These are phyloP conservation scores for Sebastes minor DNA, from an alignment of 2,797 vertebrate genomes.

Conservation along the genomic window DNA sequence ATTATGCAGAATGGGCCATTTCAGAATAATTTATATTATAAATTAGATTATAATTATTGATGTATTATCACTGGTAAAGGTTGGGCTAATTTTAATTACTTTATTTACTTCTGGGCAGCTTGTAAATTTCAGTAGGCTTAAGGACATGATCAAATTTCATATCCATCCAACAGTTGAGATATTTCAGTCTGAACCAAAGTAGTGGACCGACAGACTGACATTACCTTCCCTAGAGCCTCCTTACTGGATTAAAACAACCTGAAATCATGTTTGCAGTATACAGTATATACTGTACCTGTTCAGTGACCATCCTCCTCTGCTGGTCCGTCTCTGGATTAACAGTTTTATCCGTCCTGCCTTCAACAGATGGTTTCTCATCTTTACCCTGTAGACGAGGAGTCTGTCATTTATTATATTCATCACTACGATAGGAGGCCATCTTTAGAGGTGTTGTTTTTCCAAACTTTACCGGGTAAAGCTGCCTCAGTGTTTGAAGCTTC, in stretches of 20 bases:
- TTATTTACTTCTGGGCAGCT: not conserved
- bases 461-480: conserved; percentile 56
- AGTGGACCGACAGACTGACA: not conserved
- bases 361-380: conserved; percentile 36
- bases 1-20: too few species aligned
- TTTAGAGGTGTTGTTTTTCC: not conserved
- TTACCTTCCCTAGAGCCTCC: not conserved
- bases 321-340: conserved; percentile 60
- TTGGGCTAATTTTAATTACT: not conserved
- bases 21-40: too few species aligned
- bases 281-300: conserved; percentile 81
- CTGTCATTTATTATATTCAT: not conserved
- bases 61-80: not conserved
- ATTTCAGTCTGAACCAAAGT: not conserved
- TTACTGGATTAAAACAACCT: not conserved
- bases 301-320: conserved; percentile 82
- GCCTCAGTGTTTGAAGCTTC: conserved; percentile 45
- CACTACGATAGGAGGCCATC: not conserved
- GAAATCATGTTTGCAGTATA: not conserved
- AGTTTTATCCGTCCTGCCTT: conserved; percentile 47
- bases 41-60: not conserved
- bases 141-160: not conserved
- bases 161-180: not conserved
- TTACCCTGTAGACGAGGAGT: conserved; percentile 54
- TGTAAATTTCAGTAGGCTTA: not conserved